Evolutionary conservation across 2,888 invertebrate species (phyloP), one percentile per base, ranked within the genome.

Genomic region (Hyposoter didymator): DNA sequence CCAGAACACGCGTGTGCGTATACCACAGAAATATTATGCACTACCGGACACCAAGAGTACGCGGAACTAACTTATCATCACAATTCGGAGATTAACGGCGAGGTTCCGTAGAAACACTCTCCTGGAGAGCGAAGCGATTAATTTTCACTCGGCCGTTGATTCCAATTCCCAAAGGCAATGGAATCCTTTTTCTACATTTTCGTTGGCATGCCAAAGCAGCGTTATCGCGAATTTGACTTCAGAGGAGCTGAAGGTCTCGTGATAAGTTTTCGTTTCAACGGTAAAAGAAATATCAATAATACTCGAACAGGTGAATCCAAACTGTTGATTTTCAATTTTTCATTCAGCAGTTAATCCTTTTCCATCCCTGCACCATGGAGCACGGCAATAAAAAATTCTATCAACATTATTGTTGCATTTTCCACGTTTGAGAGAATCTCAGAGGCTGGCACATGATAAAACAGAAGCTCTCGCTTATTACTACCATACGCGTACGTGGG

Each of bases 21-120:
- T 35, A 78, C 69, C 78, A 69, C 69, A 69, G 78, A 78, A 78
- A 78, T 78, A 78, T 64, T 19, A 52, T 52, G 55, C 35, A 78
- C 67, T 43, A 45, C 69, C 67, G 59, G 22, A 69, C 69, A 75
- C 64, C 78, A 28, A 78, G 78, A 67, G 69, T 76, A 52, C 55
- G 67, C 66, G 78, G 78, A 78, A 79, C 62, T 43, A 64, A 80
- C 80, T 80, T 80, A 79, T 79, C 79, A 79, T 79, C 39, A 28
- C 79, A 39, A 79, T 72, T 62, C 49, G 72, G 39, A 62, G 62
- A 79, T 79, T 79, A 72, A 72, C 79, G 70, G 64, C 35, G 22
- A 35, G 35, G 45, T 62, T 62, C 39, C 47, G 8, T 19, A 47
- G 49, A 35, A 35, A 22, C 19, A 12, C 47, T 17, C 14, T 69